Evolutionary conservation across 2,113 vertebrate genomes (phyloP).

Genomic region (Orycteropus afer): DNA sequence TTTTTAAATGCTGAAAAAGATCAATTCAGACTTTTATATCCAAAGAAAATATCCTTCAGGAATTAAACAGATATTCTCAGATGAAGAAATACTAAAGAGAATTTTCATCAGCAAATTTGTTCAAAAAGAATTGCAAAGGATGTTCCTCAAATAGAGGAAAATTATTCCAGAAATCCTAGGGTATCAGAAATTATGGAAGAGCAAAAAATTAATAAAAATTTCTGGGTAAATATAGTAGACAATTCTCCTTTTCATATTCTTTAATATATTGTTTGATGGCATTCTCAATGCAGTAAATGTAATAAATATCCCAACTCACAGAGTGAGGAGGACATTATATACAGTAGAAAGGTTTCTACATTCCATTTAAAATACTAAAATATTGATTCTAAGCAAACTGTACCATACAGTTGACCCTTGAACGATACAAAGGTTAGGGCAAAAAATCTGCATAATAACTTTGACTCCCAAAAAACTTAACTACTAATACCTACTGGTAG

Average conservation of each 20-base stretch:
- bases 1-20: background rate
- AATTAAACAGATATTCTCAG: conserved; percentile 14
- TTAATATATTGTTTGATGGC: background rate
- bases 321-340: background rate
- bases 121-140: background rate
- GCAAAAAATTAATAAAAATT: background rate
- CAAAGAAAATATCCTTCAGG: background rate
- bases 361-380: background rate
- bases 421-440: no score
- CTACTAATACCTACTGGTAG: no score
- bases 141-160: background rate
- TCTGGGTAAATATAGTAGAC: background rate
- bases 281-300: background rate
- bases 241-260: background rate
- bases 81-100: background rate
- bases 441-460: no score
- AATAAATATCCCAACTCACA: background rate
- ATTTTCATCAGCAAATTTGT: background rate
- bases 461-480: no score
- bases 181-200: background rate
- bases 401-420: no score
- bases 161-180: background rate
- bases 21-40: background rate
- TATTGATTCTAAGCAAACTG: background rate
- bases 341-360: background rate